Conservation (phyloP, 2,888 invertebrate species). For the Amblyteles armatorius region DNA sequence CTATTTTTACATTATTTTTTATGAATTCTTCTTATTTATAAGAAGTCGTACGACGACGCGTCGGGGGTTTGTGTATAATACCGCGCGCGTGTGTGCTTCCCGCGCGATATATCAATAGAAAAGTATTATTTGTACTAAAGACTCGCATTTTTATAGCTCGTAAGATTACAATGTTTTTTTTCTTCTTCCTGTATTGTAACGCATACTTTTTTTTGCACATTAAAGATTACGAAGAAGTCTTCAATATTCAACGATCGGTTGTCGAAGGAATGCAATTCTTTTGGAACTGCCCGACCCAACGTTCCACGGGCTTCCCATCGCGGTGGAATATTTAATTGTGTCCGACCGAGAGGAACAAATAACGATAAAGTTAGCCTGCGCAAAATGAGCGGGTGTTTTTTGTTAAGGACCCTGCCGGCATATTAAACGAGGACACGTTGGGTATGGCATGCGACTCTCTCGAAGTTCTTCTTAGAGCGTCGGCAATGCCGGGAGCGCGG, state of each 20-base stretch:
- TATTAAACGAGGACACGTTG: constrained; percentile 63
- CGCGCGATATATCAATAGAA: constrained; percentile 57
- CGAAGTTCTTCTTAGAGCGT: constrained; percentile 51
- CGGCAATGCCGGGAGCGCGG: constrained; percentile 36
- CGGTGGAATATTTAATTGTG: constrained; percentile 61
- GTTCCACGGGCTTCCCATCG: background rate
- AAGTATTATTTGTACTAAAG: constrained; percentile 77
- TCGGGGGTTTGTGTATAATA: constrained; percentile 31
- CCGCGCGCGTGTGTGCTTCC: constrained; percentile 25
- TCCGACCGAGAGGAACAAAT: constrained; percentile 28
- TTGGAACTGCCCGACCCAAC: background rate
- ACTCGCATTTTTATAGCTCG: constrained; percentile 69
- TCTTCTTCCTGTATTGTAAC: constrained; percentile 36
- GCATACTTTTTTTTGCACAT: constrained; percentile 58
- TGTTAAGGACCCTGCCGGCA: constrained; percentile 55
- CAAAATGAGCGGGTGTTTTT: constrained; percentile 65
- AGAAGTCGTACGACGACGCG: constrained; percentile 30
- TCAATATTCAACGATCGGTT: constrained; percentile 19
- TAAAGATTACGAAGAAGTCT: constrained; percentile 20
- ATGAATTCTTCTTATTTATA: constrained; percentile 27
- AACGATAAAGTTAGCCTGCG: constrained; percentile 55
- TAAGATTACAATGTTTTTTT: constrained; percentile 46
- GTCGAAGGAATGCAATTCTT: constrained; percentile 16
- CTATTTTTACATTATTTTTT: constrained; percentile 25
- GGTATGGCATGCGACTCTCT: constrained; percentile 45